Conservation (phyloP, 2,797 vertebrate species). For the Coregonus sp. region DNA sequence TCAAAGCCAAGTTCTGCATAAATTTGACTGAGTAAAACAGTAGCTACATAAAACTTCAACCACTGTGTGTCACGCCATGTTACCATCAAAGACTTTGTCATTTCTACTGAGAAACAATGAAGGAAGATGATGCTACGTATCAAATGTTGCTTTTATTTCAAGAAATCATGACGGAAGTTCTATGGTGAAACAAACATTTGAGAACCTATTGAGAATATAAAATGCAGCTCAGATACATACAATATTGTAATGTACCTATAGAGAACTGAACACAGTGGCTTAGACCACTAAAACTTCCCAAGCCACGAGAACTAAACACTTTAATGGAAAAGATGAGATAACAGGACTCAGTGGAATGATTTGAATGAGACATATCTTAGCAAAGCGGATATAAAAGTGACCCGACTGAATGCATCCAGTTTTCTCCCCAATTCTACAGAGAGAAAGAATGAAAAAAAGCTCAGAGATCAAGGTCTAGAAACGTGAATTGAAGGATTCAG, state of each 20-base stretch:
- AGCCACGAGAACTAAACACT: background rate
- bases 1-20: background rate
- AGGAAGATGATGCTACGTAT: background rate
- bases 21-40: background rate
- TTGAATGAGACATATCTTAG: background rate
- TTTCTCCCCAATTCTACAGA: background rate
- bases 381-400: background rate
- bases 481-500: slow-evolving; percentile 57
- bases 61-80: background rate
- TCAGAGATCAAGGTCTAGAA: background rate
- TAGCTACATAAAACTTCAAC: background rate
- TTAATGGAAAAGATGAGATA: too few relatives aligned
- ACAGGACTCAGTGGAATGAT: background rate
- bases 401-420: background rate
- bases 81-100: background rate
- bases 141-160: background rate
- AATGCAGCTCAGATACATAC: background rate
- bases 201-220: background rate
- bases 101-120: background rate
- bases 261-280: background rate
- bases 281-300: background rate
- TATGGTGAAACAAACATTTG: background rate
- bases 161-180: background rate
- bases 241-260: background rate
- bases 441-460: background rate